Evolutionary conservation across 2,888 invertebrate species (phyloP), one percentile per base, ranked within the genome.

Genomic region (Chelonus formosanus): DNA sequence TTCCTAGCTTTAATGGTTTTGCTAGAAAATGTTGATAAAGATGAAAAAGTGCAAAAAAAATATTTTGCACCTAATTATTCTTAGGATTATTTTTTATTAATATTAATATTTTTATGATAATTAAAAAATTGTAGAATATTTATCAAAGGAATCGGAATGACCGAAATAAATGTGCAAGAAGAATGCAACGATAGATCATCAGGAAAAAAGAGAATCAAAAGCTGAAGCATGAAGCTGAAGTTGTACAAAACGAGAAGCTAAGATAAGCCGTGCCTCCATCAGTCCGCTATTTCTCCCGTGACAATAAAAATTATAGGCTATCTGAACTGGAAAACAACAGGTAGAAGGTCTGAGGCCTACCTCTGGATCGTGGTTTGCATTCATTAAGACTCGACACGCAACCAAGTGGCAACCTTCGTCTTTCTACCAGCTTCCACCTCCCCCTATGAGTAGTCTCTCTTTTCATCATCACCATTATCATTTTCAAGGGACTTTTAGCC

Each of bases 271-370:
- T 76, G 79, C 78, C 82, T 85, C 85, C 85, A 85, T 86, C 86
- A 86, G 63, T 84, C 86, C 85, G 86, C 86, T 86, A 86, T 85
- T 85, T 84, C 85, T 85, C 84, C 85, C 86, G 87, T 87, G 87
- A 87, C 87, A 87, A 87, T 87, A 87, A 87, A 87, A 87, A 87
- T 87, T 87, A 87, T 87, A 86, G 87, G 85, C 87, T 86, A 86
- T 86, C 86, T 86, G 86, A 85, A 86, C 86, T 86, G 86, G 87
- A 87, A 87, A 87, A 87, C 87, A 87, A 87, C 87, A 86, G 87
- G 86, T 86, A 85, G 81, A 80, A 76, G 78, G 65, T 66, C 67
- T 56, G 65, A 55, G 67, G 79, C 78, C 81, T 81, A 78, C 79
- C 83, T 79, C 79, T 76, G 84, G 86, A 86, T 86, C 86, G 86